Evolutionary conservation across 2,888 invertebrate genomes (phyloP).

Genomic region (Temnothorax rugatulus): DNA sequence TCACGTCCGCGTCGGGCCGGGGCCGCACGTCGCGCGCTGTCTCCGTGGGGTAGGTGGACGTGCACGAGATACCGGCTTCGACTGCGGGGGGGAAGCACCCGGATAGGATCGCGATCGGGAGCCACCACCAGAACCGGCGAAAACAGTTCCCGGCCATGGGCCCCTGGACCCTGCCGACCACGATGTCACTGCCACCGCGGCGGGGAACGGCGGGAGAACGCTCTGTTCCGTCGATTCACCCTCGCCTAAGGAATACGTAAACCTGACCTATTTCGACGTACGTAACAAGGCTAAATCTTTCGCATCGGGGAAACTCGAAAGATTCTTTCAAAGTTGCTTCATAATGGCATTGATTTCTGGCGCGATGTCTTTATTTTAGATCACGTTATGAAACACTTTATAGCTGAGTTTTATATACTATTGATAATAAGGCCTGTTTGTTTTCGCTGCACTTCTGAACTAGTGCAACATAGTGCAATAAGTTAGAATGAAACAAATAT

Average conservation of each 20-base stretch:
- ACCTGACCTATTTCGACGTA: not conserved
- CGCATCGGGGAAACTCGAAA: not conserved
- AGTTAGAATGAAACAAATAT: too few relatives aligned
- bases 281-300: not conserved
- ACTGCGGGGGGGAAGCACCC: slow-evolving; percentile 77
- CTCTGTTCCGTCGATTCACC: slow-evolving; percentile 19
- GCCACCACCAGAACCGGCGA: slow-evolving; percentile 83
- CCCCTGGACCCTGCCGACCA: slow-evolving; percentile 71
- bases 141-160: slow-evolving; percentile 86
- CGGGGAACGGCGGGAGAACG: slow-evolving; percentile 11
- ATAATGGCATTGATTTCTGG: not conserved
- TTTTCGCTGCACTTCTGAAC: too few relatives aligned
- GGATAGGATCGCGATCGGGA: slow-evolving; percentile 80
- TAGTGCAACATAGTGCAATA: too few relatives aligned
- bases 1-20: slow-evolving; percentile 73
- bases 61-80: slow-evolving; percentile 70
- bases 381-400: not conserved
- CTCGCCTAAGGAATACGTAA: slow-evolving; percentile 16
- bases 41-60: slow-evolving; percentile 63
- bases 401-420: too few relatives aligned
- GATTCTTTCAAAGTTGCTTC: not conserved
- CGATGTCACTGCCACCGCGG: slow-evolving; percentile 44
- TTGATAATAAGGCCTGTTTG: too few relatives aligned
- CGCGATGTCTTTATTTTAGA: not conserved
- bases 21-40: slow-evolving; percentile 66